Conservation (phyloP, 2,888 invertebrate species). For the Philonicus albiceps region DNA sequence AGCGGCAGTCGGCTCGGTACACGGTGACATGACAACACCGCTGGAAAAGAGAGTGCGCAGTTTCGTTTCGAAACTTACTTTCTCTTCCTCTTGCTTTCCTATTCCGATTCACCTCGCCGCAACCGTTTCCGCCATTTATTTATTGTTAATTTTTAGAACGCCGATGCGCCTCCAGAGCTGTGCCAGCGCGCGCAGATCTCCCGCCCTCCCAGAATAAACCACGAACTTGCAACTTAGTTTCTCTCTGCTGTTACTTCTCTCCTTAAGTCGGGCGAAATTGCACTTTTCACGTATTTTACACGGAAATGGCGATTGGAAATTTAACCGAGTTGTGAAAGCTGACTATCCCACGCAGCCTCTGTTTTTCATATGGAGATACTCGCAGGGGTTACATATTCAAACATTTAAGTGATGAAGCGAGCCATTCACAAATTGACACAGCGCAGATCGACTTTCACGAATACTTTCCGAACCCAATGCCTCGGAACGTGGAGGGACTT, state of each 20-base stretch:
- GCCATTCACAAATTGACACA: neutral
- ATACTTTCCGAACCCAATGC: neutral
- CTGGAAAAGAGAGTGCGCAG: slow-evolving; percentile 3
- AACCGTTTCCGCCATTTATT: neutral
- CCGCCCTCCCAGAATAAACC: neutral
- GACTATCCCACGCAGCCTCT: neutral
- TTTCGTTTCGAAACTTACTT: slow-evolving; percentile 23
- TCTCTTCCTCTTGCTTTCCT: slow-evolving; percentile 26
- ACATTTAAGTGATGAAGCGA: neutral
- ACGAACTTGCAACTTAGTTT: neutral
- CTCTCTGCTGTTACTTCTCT: neutral
- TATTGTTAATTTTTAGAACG: neutral
- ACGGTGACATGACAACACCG: neutral
- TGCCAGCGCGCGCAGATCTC: neutral
- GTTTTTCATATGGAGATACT: neutral
- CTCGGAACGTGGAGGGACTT: neutral
- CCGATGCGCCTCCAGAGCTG: neutral
- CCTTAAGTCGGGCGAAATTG: neutral
- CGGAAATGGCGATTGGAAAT: neutral
- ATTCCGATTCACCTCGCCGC: neutral
- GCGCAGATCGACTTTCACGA: neutral
- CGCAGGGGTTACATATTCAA: neutral
- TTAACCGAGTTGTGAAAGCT: neutral
- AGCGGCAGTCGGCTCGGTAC: neutral
- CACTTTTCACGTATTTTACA: neutral